Percentiles rank a stretch among this genome's conserved stretches.
These are phyloP conservation scores for Nebria ingens DNA, from an alignment of 1,140 invertebrate species.

Conservation along the genomic window DNA sequence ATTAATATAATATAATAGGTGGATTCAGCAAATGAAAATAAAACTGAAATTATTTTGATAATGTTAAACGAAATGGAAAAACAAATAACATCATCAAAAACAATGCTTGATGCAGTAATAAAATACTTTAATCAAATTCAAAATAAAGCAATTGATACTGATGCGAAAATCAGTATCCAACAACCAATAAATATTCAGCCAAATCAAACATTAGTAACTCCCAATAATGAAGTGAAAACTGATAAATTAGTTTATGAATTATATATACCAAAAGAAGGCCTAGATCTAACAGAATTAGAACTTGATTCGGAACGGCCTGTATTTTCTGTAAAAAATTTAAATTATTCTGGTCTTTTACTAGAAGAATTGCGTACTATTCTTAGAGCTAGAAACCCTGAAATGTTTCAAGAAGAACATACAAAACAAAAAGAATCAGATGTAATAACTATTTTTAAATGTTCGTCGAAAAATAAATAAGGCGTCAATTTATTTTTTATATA, in stretches of 20 bases:
- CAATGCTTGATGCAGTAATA: neutral
- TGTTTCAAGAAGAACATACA: neutral
- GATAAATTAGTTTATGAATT: slow-evolving; percentile 5
- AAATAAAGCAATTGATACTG: neutral
- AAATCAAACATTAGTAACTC: neutral
- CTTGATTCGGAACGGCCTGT: neutral
- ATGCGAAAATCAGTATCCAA: neutral
- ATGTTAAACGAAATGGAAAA: slow-evolving; percentile 1
- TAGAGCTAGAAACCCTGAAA: neutral
- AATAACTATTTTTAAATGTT: neutral
- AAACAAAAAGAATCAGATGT: neutral
- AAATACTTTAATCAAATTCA: slow-evolving; percentile 4
- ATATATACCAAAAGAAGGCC: neutral
- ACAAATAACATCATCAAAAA: neutral
- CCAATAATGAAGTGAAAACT: neutral
- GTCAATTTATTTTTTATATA: neutral
- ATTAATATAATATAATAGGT: no score
- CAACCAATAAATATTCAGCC: neutral
- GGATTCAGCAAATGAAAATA: neutral
- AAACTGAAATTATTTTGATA: neutral
- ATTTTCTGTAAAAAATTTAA: neutral
- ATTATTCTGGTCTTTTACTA: neutral
- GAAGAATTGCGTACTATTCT: neutral
- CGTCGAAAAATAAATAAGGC: neutral
- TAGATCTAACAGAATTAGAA: neutral